phyloP scores from a whole-genome alignment of 2,888 invertebrate genomes.

The Noctua janthe region DNA sequence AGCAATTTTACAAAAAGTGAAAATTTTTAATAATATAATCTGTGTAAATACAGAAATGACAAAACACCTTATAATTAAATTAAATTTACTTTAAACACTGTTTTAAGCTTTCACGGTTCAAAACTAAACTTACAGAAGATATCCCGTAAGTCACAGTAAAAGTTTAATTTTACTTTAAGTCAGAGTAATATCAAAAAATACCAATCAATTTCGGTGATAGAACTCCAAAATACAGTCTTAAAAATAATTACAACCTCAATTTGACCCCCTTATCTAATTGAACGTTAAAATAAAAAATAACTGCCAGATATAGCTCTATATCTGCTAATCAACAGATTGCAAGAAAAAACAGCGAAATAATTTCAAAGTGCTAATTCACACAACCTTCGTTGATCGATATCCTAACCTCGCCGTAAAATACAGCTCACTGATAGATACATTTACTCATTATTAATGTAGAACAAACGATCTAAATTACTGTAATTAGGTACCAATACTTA shows the following conservation, averaged over 20 bases:
- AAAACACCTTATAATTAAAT: too few species aligned
- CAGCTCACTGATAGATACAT: slow-evolving; percentile 35
- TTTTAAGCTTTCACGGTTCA: too few species aligned
- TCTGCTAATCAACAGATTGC: slow-evolving; percentile 9
- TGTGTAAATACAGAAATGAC: neutral
- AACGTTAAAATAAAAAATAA: neutral
- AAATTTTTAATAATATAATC: neutral
- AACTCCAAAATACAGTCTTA: neutral
- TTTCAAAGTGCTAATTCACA: slow-evolving; percentile 28
- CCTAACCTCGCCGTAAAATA: slow-evolving; percentile 33
- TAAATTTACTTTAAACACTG: too few species aligned
- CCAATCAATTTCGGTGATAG: neutral
- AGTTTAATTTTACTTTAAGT: neutral
- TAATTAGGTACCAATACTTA: slow-evolving; percentile 10
- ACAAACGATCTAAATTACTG: slow-evolving; percentile 23
- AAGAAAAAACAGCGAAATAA: slow-evolving; percentile 28
- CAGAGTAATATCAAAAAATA: neutral
- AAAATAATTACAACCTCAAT: neutral
- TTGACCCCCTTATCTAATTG: neutral
- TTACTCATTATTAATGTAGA: slow-evolving; percentile 31
- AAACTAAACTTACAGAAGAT: too few species aligned
- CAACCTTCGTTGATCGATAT: slow-evolving; percentile 44
- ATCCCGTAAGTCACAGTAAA: too few species aligned
- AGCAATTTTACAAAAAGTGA: neutral
- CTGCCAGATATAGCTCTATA: slow-evolving; percentile 8